Base-by-base conservation (phyloP, 1,140 invertebrate species). In the Aleiodes sp. region DNA sequence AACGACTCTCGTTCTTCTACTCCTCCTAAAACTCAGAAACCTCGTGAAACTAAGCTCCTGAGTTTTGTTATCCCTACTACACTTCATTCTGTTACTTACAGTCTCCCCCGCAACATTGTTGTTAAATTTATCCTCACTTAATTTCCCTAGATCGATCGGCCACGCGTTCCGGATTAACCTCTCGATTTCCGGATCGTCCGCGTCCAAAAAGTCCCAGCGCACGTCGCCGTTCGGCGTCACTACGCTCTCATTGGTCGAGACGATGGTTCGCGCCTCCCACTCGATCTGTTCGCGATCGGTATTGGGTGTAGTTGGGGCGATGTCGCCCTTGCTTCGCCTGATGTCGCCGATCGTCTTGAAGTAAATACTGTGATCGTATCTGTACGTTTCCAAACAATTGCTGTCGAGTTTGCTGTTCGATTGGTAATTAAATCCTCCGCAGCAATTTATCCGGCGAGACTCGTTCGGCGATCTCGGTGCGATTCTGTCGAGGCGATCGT, bases 291-390 rank as follows among this genome's bases (percentile, higher is more conserved):
- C 28, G 2, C 31, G 21, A 61, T 68, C 37, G n/a, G n/a, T n/a
- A n/a, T n/a, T n/a, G n/a, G n/a, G n/a, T n/a, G n/a, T n/a, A n/a
- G n/a, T n/a, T n/a, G n/a, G n/a, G n/a, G n/a, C n/a, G n/a, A n/a
- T n/a, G n/a, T n/a, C n/a, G 8, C 39, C 78, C 33, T 76, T 80
- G 7, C 68, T 69, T 14, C 37, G 76, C 19, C 37, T 76, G 0
- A 82, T 75, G 28, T 85, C 84, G 0, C 84, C 84, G 8, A 86
- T 77, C 0, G 83, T 86, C 70, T 86, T 85, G 60, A 86, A 86
- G 28, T 86, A 86, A 41, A 86, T 85, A 31, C 84, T 86, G 56
- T 85, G 84, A 37, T 86, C 84, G 62, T 84, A 82, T 10, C 81
- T 78, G 28, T 84, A 85, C 1, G 70, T 79, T 61, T 86, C 80